phyloP scores from a whole-genome alignment of 2,113 vertebrate species.

The Aspiorhynchus laticeps region DNA sequence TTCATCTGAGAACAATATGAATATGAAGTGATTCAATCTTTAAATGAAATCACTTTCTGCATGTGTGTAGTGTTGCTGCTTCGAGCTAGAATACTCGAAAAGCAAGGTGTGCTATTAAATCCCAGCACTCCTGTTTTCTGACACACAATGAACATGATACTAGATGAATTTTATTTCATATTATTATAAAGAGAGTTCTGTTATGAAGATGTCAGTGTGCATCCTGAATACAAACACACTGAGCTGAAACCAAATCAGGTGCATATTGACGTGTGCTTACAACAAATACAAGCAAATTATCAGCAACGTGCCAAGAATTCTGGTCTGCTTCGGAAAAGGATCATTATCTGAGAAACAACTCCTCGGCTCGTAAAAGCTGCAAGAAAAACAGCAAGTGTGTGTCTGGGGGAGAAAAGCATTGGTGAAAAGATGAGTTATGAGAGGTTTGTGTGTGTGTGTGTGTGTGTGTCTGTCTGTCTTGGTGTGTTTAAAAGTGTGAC shows the following conservation, averaged over 20 bases:
- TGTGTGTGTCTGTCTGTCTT: conserved; percentile 12
- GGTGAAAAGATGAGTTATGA: conserved; percentile 40
- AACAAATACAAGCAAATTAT: conserved; percentile 23
- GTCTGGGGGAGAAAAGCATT: conserved; percentile 13
- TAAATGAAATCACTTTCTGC: conserved; percentile 1
- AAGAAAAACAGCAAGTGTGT: conserved; percentile 30
- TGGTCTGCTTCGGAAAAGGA: background rate
- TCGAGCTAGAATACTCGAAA: background rate
- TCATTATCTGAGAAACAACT: conserved; percentile 23
- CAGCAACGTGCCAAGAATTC: background rate
- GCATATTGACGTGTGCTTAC: conserved; percentile 34
- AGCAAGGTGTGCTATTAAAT: background rate
- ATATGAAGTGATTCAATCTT: conserved; percentile 19
- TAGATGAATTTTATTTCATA: conserved; percentile 8
- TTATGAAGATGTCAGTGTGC: conserved; percentile 31
- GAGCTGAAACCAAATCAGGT: conserved; percentile 14
- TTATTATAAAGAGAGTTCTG: conserved; percentile 19
- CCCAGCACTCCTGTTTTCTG: background rate
- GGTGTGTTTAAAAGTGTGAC: conserved; percentile 28
- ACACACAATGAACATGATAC: background rate
- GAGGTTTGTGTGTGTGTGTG: conserved; percentile 17
- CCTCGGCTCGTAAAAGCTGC: background rate
- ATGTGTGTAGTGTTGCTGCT: background rate
- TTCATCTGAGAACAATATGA: conserved; percentile 28
- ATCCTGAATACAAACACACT: background rate